Percentiles rank a stretch among this genome's conserved stretches.
Evolutionary conservation across 2,888 invertebrate species (phyloP).

Genomic region (Agonopterix alstromeriana): DNA sequence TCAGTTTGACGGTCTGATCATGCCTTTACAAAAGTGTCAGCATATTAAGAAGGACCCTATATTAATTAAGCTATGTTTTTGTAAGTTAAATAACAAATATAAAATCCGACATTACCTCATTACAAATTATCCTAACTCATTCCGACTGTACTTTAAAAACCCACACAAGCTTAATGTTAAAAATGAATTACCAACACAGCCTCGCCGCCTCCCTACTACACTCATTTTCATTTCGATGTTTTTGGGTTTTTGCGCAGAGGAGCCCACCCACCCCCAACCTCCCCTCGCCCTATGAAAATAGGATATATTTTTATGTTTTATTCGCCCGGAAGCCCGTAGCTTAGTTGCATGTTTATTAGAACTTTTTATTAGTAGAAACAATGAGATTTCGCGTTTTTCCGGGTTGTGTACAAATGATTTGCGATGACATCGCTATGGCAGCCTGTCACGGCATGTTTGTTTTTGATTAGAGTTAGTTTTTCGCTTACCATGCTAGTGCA

Average conservation of each 20-base stretch:
- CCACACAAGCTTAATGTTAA: constrained; percentile 74
- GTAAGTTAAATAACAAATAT: background rate
- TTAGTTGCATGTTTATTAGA: constrained; percentile 78
- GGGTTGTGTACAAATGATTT: constrained; percentile 36
- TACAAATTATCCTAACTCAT: too few species aligned
- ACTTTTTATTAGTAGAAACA: constrained; percentile 75
- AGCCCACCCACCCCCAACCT: constrained; percentile 21
- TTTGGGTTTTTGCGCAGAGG: constrained; percentile 76
- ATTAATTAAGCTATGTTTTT: too few species aligned
- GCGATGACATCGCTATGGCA: constrained; percentile 50
- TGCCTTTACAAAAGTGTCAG: too few species aligned
- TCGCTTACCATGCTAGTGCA: constrained; percentile 9
- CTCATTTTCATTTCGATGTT: constrained; percentile 78
- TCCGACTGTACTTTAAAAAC: constrained; percentile 72
- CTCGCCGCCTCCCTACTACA: constrained; percentile 59
- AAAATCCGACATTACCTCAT: background rate
- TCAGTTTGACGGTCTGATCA: too few species aligned
- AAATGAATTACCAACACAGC: constrained; percentile 76
- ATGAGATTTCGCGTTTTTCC: constrained; percentile 45
- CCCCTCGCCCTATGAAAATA: constrained; percentile 74
- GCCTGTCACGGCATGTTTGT: constrained; percentile 55
- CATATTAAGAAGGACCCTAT: too few species aligned
- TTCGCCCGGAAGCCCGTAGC: constrained; percentile 73
- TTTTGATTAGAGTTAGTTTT: constrained; percentile 25
- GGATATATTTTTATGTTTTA: constrained; percentile 78